Conservation (phyloP, 2,797 vertebrate genomes). For the Enoplosus armatus region DNA sequence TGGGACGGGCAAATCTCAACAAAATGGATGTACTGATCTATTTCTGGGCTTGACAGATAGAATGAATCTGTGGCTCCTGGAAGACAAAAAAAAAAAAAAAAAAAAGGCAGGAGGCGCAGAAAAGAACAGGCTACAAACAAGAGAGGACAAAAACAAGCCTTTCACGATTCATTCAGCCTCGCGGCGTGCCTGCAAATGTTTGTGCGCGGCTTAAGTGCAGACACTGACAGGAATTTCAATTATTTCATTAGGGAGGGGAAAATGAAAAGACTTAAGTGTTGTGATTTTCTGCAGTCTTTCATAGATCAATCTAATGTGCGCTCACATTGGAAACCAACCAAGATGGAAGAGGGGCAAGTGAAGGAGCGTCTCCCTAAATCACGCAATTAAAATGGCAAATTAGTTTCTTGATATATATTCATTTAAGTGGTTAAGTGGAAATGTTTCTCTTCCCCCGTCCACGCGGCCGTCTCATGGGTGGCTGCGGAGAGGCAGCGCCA, state of each 20-base stretch:
- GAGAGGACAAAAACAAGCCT: slow-evolving; percentile 85
- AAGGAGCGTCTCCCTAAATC: slow-evolving; percentile 98
- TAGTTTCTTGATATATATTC: slow-evolving; percentile 99
- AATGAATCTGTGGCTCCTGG: slow-evolving; percentile 88
- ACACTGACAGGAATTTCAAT: slow-evolving; percentile 99
- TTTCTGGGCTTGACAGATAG: slow-evolving; percentile 90
- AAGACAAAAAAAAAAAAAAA: slow-evolving; percentile 64
- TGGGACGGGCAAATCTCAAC: slow-evolving; percentile 91
- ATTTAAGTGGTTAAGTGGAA: slow-evolving; percentile 99
- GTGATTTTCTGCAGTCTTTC: slow-evolving; percentile 97
- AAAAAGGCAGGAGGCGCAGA: slow-evolving; percentile 75
- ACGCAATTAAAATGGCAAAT: slow-evolving; percentile 99
- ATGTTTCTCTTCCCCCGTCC: slow-evolving; percentile 95
- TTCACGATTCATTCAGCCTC: slow-evolving; percentile 78
- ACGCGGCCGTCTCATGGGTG: slow-evolving; percentile 90
- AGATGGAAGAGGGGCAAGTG: slow-evolving; percentile 98
- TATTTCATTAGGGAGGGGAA: slow-evolving; percentile 98
- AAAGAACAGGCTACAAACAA: slow-evolving; percentile 79
- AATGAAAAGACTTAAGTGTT: slow-evolving; percentile 99
- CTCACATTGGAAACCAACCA: slow-evolving; percentile 97
- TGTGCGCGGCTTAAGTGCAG: slow-evolving; percentile 94
- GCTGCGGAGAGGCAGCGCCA: slow-evolving; percentile 84
- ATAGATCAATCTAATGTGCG: slow-evolving; percentile 98
- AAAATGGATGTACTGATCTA: slow-evolving; percentile 93
- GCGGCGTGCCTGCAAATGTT: slow-evolving; percentile 78